Evolutionary conservation across 2,113 vertebrate species (phyloP).

Genomic region (Hypocryptadius cinnamomeus): DNA sequence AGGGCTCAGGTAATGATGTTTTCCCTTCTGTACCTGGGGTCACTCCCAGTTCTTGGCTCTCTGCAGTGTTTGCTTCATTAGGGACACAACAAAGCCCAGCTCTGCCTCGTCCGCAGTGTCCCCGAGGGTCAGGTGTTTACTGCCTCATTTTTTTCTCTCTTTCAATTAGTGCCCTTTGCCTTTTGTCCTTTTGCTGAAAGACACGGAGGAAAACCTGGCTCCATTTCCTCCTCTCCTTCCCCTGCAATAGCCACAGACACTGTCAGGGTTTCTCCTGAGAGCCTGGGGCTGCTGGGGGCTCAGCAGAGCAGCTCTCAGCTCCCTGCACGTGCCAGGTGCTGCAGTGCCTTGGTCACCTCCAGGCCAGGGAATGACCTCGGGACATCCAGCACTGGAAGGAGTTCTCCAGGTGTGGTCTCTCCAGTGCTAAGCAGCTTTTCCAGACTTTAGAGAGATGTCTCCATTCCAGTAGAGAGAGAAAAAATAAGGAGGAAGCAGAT

Average conservation of each 20-base stretch:
- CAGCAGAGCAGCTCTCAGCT: neutral
- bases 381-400: neutral
- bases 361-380: neutral
- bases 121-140: neutral
- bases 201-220: neutral
- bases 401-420: neutral
- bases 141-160: neutral
- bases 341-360: neutral
- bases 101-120: neutral
- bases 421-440: neutral
- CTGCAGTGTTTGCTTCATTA: neutral
- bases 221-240: neutral
- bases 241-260: neutral
- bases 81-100: neutral
- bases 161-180: neutral
- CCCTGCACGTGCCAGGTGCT: fast-evolving
- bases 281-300: neutral
- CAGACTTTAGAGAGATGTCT: neutral
- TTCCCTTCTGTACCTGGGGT: neutral
- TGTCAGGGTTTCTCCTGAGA: neutral
- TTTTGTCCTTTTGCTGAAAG: neutral
- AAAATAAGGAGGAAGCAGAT: neutral
- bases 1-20: neutral
- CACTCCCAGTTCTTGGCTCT: neutral
- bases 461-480: neutral